Percentiles rank a stretch among this genome's conserved stretches.
Evolutionary conservation across 2,797 vertebrate genomes (phyloP).

Genomic region (Phrynocephalus forsythii): DNA sequence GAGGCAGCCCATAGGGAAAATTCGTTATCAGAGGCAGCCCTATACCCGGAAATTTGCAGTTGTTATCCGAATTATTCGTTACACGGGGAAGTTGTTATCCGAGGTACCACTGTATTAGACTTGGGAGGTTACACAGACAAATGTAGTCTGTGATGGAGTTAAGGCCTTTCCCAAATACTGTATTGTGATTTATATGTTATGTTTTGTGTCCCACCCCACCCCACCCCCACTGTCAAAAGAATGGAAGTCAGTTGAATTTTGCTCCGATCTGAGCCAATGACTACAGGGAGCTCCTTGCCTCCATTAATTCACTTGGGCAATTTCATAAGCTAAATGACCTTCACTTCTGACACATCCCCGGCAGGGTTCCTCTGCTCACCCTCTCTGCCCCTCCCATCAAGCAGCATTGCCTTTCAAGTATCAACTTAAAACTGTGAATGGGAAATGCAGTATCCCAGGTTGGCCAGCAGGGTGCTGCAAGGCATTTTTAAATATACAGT

Average conservation of each 20-base stretch:
- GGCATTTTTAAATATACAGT: neutral
- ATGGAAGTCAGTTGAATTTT: neutral
- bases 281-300: neutral
- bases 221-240: neutral
- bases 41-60: too few relatives aligned
- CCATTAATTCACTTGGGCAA: neutral
- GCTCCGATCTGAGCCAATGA: neutral
- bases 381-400: constrained; percentile 27
- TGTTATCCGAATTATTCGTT: too few relatives aligned
- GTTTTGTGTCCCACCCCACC: neutral
- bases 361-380: constrained; percentile 9
- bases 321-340: constrained; percentile 20
- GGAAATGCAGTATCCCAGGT: too few relatives aligned
- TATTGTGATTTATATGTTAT: neutral
- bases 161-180: neutral
- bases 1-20: too few relatives aligned
- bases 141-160: too few relatives aligned
- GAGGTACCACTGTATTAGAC: too few relatives aligned
- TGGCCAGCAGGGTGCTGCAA: neutral
- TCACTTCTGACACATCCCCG: constrained; percentile 49
- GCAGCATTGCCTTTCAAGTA: neutral
- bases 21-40: too few relatives aligned
- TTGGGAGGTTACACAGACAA: too few relatives aligned
- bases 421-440: neutral
- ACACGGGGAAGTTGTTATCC: too few relatives aligned